These are phyloP conservation scores for Spheniscus humboldti DNA, from an alignment of 2,797 vertebrate genomes.

Conservation along the genomic window DNA sequence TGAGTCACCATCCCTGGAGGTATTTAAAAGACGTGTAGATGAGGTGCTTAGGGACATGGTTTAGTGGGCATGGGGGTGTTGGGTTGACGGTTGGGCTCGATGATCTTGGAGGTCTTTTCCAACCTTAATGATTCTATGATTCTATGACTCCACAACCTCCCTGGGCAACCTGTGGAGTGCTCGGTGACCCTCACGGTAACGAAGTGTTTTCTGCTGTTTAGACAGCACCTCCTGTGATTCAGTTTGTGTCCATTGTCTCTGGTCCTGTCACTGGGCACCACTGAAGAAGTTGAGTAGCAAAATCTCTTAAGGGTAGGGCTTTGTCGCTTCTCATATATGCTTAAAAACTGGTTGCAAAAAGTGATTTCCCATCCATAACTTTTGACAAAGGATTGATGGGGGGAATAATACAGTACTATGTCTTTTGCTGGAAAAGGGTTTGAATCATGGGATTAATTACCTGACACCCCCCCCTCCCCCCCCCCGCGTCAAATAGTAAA, in stretches of 20 bases:
- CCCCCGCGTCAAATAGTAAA: neutral
- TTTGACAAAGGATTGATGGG: neutral
- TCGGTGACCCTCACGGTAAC: neutral
- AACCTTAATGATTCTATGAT: too few relatives aligned
- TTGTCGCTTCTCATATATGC: rapidly evolving
- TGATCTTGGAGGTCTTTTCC: too few relatives aligned
- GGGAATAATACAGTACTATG: neutral
- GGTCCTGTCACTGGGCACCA: neutral
- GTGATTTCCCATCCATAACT: rapidly evolving
- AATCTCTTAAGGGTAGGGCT: neutral
- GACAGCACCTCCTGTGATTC: too few relatives aligned
- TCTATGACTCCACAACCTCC: rapidly evolving
- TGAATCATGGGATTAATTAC: neutral
- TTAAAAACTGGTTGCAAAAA: neutral
- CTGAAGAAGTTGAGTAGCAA: neutral
- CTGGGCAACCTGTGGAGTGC: neutral
- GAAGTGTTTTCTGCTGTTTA: neutral
- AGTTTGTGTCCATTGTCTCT: rapidly evolving
- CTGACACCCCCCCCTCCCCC: rapidly evolving
- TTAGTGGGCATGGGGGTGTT: too few relatives aligned
- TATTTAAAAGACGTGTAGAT: too few relatives aligned
- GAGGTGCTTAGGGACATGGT: too few relatives aligned
- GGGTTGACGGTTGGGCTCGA: too few relatives aligned
- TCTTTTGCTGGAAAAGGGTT: neutral
- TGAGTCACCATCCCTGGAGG: too few relatives aligned